Conservation (phyloP, 1,140 invertebrate species). For the Akabosia matsudoensis region DNA sequence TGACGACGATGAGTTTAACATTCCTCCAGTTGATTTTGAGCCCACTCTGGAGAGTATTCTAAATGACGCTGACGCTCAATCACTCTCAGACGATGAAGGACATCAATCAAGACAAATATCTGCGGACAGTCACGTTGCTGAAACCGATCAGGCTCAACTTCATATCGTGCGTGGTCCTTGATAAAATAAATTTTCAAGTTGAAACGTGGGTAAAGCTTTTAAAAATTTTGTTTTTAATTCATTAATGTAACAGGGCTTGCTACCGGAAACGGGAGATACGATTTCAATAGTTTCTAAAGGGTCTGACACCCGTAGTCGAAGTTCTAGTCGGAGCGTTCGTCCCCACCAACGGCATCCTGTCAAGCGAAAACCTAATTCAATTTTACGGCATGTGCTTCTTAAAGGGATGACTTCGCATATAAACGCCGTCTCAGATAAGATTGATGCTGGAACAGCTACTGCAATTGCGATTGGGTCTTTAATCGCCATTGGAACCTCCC, state of each 20-base stretch:
- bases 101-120: constrained; percentile 36
- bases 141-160: constrained; percentile 24
- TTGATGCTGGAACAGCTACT: constrained; percentile 83
- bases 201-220: background rate
- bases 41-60: constrained; percentile 83
- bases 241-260: constrained; percentile 41
- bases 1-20: constrained; percentile 78
- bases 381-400: constrained; percentile 74
- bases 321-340: constrained; percentile 45
- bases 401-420: constrained; percentile 83
- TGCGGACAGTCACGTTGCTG: constrained; percentile 27
- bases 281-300: constrained; percentile 50
- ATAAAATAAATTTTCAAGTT: background rate
- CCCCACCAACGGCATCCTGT: constrained; percentile 46
- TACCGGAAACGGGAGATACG: constrained; percentile 50
- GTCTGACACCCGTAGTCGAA: constrained; percentile 49
- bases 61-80: constrained; percentile 66
- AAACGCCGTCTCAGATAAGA: constrained; percentile 76
- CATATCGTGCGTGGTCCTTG: constrained; percentile 41
- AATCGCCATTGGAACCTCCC: constrained; percentile 86
- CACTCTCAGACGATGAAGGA: constrained; percentile 59
- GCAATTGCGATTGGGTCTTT: constrained; percentile 72
- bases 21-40: constrained; percentile 69
- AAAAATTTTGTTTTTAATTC: background rate
- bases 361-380: constrained; percentile 60